Evolutionary conservation across 2,888 invertebrate species (phyloP).

Genomic region (Pseudococcus jackbeardsleyi): DNA sequence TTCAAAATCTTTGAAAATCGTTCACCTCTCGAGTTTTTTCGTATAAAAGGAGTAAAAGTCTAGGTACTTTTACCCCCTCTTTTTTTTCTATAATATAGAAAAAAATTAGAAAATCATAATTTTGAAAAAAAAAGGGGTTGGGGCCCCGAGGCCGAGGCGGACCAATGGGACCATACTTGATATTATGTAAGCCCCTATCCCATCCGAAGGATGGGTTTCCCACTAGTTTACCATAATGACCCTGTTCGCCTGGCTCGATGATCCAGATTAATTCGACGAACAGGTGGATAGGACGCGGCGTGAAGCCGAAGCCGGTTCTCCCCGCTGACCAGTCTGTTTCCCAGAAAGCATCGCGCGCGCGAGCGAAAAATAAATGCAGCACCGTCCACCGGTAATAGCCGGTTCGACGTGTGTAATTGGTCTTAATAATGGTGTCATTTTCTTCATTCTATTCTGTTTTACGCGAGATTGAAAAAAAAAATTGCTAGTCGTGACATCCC

Average conservation of each 20-base stretch:
- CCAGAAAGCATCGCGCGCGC: background rate
- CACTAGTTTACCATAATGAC: slow-evolving; percentile 35
- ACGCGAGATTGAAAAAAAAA: slow-evolving; percentile 12
- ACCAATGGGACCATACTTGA: too few species aligned
- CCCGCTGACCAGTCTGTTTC: background rate
- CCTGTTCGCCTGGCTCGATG: background rate
- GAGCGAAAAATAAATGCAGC: background rate
- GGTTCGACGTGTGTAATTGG: slow-evolving; percentile 12
- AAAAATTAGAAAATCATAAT: too few species aligned
- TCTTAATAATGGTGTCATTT: slow-evolving; percentile 5
- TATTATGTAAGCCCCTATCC: too few species aligned
- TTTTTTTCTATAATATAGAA: too few species aligned
- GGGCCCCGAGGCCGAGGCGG: too few species aligned
- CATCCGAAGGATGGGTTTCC: too few species aligned
- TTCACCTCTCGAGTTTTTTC: too few species aligned
- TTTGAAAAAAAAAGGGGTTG: too few species aligned
- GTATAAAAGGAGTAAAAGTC: too few species aligned
- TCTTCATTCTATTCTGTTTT: background rate
- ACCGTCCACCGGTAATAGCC: background rate
- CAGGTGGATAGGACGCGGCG: background rate
- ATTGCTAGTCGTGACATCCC: background rate
- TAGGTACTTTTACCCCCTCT: too few species aligned
- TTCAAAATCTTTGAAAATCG: too few species aligned
- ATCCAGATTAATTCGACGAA: slow-evolving; percentile 26
- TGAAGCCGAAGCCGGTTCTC: background rate